phyloP scores from a whole-genome alignment of 2,888 invertebrate genomes.

The Oxystoma pomonae region DNA sequence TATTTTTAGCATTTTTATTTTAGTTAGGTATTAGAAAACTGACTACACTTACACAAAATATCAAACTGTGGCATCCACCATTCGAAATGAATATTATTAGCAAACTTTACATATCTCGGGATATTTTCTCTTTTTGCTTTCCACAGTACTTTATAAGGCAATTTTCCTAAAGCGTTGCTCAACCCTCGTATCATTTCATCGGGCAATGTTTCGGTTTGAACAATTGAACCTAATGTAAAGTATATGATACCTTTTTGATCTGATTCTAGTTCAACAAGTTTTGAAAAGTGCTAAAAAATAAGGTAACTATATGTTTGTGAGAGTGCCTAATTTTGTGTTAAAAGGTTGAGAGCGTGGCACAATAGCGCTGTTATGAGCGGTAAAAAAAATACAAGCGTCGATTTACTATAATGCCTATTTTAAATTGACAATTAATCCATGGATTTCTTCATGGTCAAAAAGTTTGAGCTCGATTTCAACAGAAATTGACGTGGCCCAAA shows the following conservation, averaged over 20 bases:
- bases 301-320: neutral
- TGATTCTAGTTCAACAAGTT: neutral
- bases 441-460: too few relatives aligned
- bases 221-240: slow-evolving; percentile 58
- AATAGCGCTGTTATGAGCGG: too few relatives aligned
- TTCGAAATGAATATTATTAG: slow-evolving; percentile 51
- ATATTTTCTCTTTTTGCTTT: slow-evolving; percentile 51
- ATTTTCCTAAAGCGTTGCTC: slow-evolving; percentile 49
- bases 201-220: slow-evolving; percentile 54
- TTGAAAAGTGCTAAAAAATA: slow-evolving; percentile 9
- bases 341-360: too few relatives aligned
- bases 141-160: slow-evolving; percentile 54
- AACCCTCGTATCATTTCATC: slow-evolving; percentile 48
- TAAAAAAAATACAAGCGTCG: too few relatives aligned
- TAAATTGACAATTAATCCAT: too few relatives aligned
- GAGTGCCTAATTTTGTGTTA: too few relatives aligned
- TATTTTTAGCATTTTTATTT: too few relatives aligned
- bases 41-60: slow-evolving; percentile 48
- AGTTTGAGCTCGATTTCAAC: too few relatives aligned
- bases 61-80: slow-evolving; percentile 55
- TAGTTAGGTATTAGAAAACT: too few relatives aligned
- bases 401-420: too few relatives aligned
- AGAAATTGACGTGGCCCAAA: too few relatives aligned
- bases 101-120: slow-evolving; percentile 43
- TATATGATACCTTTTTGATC: slow-evolving; percentile 49